Evolutionary conservation across 1,140 invertebrate genomes (phyloP).

Genomic region (Hypothenemus hampei): DNA sequence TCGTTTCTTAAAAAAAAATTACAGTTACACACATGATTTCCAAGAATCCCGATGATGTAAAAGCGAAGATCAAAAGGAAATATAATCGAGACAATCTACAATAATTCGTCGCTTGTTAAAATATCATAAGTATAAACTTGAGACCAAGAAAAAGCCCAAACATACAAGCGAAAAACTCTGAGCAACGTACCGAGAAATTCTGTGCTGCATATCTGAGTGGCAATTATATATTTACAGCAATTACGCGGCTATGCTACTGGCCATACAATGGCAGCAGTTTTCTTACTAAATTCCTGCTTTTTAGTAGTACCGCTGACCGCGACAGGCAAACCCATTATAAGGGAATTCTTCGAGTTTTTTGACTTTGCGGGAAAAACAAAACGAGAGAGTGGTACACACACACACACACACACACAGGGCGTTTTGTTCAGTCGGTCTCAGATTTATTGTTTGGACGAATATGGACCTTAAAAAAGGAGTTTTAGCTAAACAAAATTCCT

Average conservation of each 20-base stretch:
- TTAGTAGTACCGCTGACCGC: slow-evolving; percentile 29
- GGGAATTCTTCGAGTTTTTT: slow-evolving; percentile 32
- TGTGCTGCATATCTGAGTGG: slow-evolving; percentile 22
- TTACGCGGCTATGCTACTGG: slow-evolving; percentile 33
- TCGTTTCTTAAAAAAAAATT: too few relatives aligned
- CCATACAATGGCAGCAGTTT: slow-evolving; percentile 30
- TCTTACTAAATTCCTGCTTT: slow-evolving; percentile 32
- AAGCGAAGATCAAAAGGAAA: background rate
- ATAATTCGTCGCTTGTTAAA: slow-evolving; percentile 11
- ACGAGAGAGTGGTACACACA: slow-evolving; percentile 19
- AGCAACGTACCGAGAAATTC: slow-evolving; percentile 11
- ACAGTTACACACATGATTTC: too few relatives aligned
- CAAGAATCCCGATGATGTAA: too few relatives aligned
- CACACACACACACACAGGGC: too few relatives aligned
- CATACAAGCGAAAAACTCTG: background rate
- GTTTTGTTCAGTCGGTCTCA: slow-evolving; percentile 3
- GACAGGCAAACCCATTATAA: slow-evolving; percentile 31
- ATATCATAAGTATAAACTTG: slow-evolving; percentile 6
- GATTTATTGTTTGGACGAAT: slow-evolving; percentile 9
- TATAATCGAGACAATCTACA: background rate
- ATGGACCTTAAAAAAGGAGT: background rate
- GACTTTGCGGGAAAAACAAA: slow-evolving; percentile 29
- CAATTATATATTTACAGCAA: slow-evolving; percentile 38
- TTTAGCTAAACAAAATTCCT: background rate
- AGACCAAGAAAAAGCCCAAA: background rate